Evolutionary conservation across 2,888 invertebrate species (phyloP), one percentile per base, ranked within the genome.

Genomic region (Pseudanteris insignis): DNA sequence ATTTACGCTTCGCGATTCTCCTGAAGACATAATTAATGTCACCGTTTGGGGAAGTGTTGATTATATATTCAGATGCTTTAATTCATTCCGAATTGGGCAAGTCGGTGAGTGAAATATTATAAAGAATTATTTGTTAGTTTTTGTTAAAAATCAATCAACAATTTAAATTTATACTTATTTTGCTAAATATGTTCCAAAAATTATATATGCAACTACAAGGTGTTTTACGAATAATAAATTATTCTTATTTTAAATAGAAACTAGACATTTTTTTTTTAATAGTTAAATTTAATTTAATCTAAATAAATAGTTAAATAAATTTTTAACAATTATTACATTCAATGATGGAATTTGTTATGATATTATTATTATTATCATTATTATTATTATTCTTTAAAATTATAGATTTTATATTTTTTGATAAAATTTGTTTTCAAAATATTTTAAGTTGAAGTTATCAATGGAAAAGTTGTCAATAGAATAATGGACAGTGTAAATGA

Each of bases 1-100:
- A 46, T 89, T 91, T 64, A 91, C 91, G 0, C 64, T 92, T 14
- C 83, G 91, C 62, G 92, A 92, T 80, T 88, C 90, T 0, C 82
- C 85, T 10, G 76, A 84, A 1, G 88, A 89, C 74, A 86, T 88
- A 2, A 88, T 90, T 34, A 91, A 92, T 74, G 87, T 87, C 9
- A 88, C 88, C 59, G 88, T 86, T 61, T 92, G 92, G 92, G 91
- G 90, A 2, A 82, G 85, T 2, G 83, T 84, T 51, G 85, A 86
- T 63, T 86, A 83, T 69, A 82, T 90, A 11, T 81, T 83, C 28
- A 85, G 85, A 47, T 83, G 88, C 64, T 84, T 86, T 67, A 83
- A 84, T 58, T 84, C 83, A 67, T 88, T 88, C 75, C 84, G 86
- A 36, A 85, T 90, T 2, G 90, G 90, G 12, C 88, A 88, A 76